Percentiles rank a stretch among this genome's conserved stretches.
These are phyloP conservation scores for Aleiodes sp. DNA, from an alignment of 1,140 invertebrate species.

Conservation along the genomic window DNA sequence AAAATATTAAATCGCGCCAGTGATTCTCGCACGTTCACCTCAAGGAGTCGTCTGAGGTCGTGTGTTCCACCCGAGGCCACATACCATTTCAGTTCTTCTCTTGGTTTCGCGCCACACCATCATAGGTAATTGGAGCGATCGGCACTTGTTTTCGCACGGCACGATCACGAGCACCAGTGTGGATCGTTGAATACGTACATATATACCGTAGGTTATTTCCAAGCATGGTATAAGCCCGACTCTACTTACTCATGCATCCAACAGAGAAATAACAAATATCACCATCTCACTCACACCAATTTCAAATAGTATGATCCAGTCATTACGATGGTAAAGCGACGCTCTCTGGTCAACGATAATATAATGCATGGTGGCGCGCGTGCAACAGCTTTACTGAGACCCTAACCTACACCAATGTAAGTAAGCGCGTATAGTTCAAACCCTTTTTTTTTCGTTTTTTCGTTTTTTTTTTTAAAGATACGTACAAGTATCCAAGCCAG, in stretches of 20 bases:
- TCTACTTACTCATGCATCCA: slow-evolving; percentile 1
- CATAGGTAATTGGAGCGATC: slow-evolving; percentile 56
- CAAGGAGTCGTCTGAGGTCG: slow-evolving; percentile 1
- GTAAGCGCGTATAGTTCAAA: slow-evolving; percentile 22
- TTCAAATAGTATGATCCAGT: not conserved
- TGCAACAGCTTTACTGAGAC: not conserved
- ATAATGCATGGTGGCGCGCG: slow-evolving; percentile 28
- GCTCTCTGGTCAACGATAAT: slow-evolving; percentile 20
- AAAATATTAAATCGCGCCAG: not conserved
- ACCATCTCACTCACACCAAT: slow-evolving; percentile 3
- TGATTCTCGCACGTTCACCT: slow-evolving; percentile 9
- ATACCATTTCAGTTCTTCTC: not conserved
- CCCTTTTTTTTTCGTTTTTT: not conserved
- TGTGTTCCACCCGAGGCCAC: slow-evolving; percentile 19
- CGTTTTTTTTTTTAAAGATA: no score
- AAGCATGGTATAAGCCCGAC: not conserved
- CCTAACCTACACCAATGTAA: not conserved
- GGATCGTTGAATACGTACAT: not conserved
- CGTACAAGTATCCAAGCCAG: slow-evolving; percentile 7
- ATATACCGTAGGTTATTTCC: not conserved
- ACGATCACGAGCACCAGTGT: slow-evolving; percentile 46
- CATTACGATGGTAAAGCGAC: slow-evolving; percentile 29
- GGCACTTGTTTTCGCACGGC: slow-evolving; percentile 58
- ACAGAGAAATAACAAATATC: not conserved
- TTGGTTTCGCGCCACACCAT: slow-evolving; percentile 37